Conservation (phyloP, 2,797 vertebrate genomes). For the Acanthurus leucopareius region DNA sequence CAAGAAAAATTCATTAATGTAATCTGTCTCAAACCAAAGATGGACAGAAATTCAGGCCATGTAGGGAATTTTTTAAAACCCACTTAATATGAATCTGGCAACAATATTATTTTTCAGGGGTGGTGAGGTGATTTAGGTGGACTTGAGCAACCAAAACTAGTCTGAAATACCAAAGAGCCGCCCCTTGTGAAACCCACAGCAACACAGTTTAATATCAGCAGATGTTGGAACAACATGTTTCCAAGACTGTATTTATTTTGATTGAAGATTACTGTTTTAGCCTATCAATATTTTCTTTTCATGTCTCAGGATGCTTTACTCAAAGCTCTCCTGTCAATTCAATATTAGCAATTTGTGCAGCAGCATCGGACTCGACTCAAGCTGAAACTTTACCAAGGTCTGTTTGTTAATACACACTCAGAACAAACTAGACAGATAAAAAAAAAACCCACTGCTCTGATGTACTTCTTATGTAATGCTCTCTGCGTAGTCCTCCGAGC, state of each 20-base stretch:
- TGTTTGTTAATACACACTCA: background rate
- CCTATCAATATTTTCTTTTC: background rate
- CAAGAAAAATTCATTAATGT: too few relatives aligned
- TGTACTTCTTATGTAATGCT: background rate
- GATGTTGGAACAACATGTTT: slow-evolving; percentile 72
- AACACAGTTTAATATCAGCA: slow-evolving; percentile 86
- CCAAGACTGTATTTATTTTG: background rate
- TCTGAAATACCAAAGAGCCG: slow-evolving; percentile 65
- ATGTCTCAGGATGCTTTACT: slow-evolving; percentile 82
- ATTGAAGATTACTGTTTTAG: background rate
- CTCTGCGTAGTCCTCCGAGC: background rate
- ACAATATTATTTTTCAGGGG: too few relatives aligned
- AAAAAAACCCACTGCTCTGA: background rate
- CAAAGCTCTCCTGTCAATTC: slow-evolving; percentile 79
- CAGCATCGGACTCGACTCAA: slow-evolving; percentile 86
- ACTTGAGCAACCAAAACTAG: too few relatives aligned
- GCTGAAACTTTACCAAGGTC: slow-evolving; percentile 74
- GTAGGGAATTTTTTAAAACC: too few relatives aligned
- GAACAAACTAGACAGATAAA: background rate
- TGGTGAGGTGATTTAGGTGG: too few relatives aligned
- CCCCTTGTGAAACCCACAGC: slow-evolving; percentile 86
- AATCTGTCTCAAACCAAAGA: too few relatives aligned
- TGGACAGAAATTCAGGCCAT: too few relatives aligned
- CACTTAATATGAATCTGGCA: too few relatives aligned
- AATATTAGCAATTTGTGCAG: slow-evolving; percentile 76